Evolutionary conservation across 2,888 invertebrate genomes (phyloP), one percentile per base, ranked within the genome.

Genomic region (Drosophila differens): DNA sequence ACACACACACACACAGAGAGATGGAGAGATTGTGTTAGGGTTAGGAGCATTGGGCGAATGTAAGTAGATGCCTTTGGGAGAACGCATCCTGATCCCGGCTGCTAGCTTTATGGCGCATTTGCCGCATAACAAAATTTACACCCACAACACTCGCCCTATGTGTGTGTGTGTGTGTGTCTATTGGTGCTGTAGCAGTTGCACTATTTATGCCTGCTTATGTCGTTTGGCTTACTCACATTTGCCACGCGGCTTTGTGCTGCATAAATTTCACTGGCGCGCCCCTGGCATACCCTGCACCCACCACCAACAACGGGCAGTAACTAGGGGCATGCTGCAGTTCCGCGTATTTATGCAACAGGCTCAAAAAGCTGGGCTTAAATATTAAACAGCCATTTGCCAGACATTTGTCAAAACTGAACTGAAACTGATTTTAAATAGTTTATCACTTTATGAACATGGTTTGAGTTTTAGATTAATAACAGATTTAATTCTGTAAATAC

Each of bases 191-290:
- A 53, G 62, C 65, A 63, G 68, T 59, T 59, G 57, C 74, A 71
- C 72, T 85, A 82, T 89, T 89, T 87, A 88, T 82, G 88, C 79
- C 87, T 85, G 85, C 89, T 85, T 87, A 88, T 85, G 88, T 90
- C 85, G 88, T 82, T 85, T 88, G 88, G 85, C 87, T 89, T 89
- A 82, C 83, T 85, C 83, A 85, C 90, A 86, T 85, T 90, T 88
- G 89, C 85, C 73, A 77, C 82, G 77, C 88, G 87, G 85, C 85
- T 85, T 85, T 85, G 85, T 89, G 90, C 81, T 75, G 85, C 89
- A 85, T 85, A 85, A 82, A 85, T 85, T 84, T 71, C 67, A 70
- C 63, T 69, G 84, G 32, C 79, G 79, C 85, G 69, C 67, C 81
- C 53, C 65, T 49, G 25, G 14, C 41, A 58, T 58, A 44, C 41